phyloP scores from a whole-genome alignment of 2,888 invertebrate genomes.

The Netelia melanura region DNA sequence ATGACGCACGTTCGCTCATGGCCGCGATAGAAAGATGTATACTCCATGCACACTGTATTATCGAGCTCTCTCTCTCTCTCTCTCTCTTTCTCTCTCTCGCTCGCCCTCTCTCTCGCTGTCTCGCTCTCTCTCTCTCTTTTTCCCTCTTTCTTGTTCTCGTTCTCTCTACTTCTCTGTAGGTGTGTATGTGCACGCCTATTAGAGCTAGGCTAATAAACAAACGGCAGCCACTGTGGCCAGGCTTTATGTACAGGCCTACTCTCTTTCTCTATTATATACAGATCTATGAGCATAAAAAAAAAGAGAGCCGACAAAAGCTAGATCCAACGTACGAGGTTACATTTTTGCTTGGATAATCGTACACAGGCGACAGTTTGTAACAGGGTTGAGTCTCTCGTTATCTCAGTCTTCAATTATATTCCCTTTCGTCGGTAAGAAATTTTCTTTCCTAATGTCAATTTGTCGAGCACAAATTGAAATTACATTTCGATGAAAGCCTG shows the following conservation, averaged over 20 bases:
- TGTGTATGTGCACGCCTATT: background rate
- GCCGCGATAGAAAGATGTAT: constrained; percentile 13
- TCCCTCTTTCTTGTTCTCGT: no score
- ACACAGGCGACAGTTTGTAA: constrained; percentile 27
- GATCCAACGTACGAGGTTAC: no score
- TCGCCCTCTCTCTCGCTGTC: no score
- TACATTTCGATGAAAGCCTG: no score
- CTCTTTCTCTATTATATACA: no score
- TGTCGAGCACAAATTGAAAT: no score
- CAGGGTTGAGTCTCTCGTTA: constrained; percentile 33
- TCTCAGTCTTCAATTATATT: constrained; percentile 21
- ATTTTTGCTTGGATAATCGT: constrained; percentile 29
- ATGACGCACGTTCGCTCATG: constrained; percentile 33
- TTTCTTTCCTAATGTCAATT: no score
- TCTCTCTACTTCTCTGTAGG: background rate
- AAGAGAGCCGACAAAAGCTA: no score
- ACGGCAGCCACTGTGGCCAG: background rate
- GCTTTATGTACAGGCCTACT: no score
- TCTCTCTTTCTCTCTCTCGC: no score
- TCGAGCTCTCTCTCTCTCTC: background rate
- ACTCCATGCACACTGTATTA: background rate
- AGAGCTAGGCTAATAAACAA: background rate
- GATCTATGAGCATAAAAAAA: no score
- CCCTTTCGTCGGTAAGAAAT: background rate
- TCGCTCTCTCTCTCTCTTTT: no score